Conservation (phyloP, 2,888 invertebrate species). For the Sphaerophoria taeniata region DNA sequence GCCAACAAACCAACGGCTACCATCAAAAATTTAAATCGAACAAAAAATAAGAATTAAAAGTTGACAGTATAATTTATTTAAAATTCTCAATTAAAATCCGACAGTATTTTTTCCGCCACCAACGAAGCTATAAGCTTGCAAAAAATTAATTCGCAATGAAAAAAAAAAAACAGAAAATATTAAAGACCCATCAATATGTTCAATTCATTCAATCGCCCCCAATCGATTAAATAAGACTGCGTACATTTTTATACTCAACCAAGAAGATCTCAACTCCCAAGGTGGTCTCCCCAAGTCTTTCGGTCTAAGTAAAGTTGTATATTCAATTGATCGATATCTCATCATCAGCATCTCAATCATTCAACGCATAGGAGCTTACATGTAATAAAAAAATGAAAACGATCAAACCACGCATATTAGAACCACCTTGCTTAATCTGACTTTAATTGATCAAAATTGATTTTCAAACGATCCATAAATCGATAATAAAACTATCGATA, state of each 20-base stretch:
- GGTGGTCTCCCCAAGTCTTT: constrained; percentile 39
- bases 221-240: constrained; percentile 17
- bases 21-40: neutral
- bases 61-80: constrained; percentile 15
- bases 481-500: constrained; percentile 45
- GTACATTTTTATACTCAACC: constrained; percentile 10
- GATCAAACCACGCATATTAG: constrained; percentile 11
- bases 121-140: neutral
- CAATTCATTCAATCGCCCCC: constrained; percentile 48
- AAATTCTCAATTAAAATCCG: constrained; percentile 21
- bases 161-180: constrained; percentile 29
- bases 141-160: neutral
- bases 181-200: constrained; percentile 50
- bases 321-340: constrained; percentile 54
- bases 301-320: constrained; percentile 53
- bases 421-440: constrained; percentile 48
- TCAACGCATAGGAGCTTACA: constrained; percentile 45
- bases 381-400: neutral
- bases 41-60: neutral
- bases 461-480: constrained; percentile 55
- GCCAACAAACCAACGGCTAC: constrained; percentile 1
- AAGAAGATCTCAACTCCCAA: constrained; percentile 10
- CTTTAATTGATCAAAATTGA: constrained; percentile 68
- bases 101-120: neutral
- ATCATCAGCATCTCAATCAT: constrained; percentile 18